A percentile compares a stretch with the other conserved stretches of the same genome.
Evolutionary conservation across 92 coral and sea anemone genomes (phyloP).

Genomic region (Paragorgia papillata): DNA sequence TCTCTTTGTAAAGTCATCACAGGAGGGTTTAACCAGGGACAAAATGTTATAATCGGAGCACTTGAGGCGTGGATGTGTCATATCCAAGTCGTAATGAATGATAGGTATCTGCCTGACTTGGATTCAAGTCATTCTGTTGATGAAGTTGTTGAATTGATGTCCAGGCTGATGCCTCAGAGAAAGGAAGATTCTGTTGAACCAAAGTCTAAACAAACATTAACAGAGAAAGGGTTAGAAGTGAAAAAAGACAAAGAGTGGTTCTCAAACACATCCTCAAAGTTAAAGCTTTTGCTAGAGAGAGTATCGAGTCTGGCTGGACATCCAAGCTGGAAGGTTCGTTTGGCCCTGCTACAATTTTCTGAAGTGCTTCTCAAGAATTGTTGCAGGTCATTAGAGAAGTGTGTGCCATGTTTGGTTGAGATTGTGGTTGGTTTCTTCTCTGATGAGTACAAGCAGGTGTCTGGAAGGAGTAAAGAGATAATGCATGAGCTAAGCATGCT

Average conservation of each 20-base stretch:
- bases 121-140: constrained; percentile 8
- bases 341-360: constrained; percentile 67
- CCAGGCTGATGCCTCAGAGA: constrained; percentile 56
- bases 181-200: constrained; percentile 16
- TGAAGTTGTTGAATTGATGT: constrained; percentile 49
- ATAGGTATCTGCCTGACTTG: constrained; percentile 56
- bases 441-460: constrained; percentile 79
- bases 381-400: constrained; percentile 58
- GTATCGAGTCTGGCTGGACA: constrained; percentile 54
- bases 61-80: constrained; percentile 71
- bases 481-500: constrained; percentile 58
- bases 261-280: constrained; percentile 66
- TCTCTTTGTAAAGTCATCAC: constrained; percentile 64
- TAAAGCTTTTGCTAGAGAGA: constrained; percentile 73
- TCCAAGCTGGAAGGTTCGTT: constrained; percentile 87
- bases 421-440: constrained; percentile 72
- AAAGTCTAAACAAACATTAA: constrained; percentile 36
- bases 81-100: constrained; percentile 77
- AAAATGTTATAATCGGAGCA: constrained; percentile 61
- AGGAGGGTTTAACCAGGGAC: constrained; percentile 74
- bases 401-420: constrained; percentile 69
- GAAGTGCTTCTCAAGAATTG: constrained; percentile 68
- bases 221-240: constrained; percentile 53
- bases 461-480: constrained; percentile 59
- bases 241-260: constrained; percentile 65